phyloP scores from a whole-genome alignment of 2,113 vertebrate genomes.

The Alces alces region DNA sequence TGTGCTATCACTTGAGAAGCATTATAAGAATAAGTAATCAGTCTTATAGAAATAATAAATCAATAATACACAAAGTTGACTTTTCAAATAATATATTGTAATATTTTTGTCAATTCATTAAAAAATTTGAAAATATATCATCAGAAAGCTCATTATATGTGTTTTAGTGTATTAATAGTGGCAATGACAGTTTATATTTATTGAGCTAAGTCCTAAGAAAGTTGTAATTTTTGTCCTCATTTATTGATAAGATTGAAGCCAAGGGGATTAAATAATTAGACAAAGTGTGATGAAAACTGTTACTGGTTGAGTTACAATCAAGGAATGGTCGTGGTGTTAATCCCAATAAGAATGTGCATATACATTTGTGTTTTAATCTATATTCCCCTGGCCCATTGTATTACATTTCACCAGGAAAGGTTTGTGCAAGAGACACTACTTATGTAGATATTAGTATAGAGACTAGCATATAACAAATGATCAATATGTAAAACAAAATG shows the following conservation, averaged over 20 bases:
- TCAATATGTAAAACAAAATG: not conserved
- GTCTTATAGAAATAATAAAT: not conserved
- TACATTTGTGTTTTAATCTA: not conserved
- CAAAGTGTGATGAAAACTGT: not conserved
- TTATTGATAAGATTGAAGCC: not conserved
- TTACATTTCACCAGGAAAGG: rapidly evolving
- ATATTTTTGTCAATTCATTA: not conserved
- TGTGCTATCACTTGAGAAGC: not conserved
- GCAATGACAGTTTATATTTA: not conserved
- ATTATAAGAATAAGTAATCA: not conserved
- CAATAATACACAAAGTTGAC: not conserved
- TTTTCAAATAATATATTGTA: not conserved
- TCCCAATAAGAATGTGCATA: not conserved
- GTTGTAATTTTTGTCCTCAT: not conserved
- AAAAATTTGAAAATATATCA: not conserved
- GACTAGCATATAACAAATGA: not conserved
- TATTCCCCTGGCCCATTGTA: not conserved
- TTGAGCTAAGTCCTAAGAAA: not conserved
- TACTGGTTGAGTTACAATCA: not conserved
- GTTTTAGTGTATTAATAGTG: not conserved
- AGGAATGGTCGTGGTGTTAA: not conserved
- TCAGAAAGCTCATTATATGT: not conserved
- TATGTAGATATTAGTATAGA: not conserved
- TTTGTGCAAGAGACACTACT: not conserved
- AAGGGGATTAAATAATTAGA: not conserved